Conservation (phyloP, 2,888 invertebrate species). For the Pollenia angustigena region DNA sequence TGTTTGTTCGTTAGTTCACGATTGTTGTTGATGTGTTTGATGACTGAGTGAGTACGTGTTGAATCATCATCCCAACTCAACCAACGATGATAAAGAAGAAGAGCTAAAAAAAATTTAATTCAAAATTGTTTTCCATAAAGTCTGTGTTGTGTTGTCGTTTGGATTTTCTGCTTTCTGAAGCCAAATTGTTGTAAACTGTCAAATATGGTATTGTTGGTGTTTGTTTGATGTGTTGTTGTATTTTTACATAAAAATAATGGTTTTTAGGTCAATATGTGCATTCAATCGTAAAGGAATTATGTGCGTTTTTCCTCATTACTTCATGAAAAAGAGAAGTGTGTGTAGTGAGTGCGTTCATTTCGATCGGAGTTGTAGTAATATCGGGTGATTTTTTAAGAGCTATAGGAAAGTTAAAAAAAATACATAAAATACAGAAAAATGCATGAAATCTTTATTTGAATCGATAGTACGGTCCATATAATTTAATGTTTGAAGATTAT, state of each 20-base stretch:
- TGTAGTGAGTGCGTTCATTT: constrained; percentile 6
- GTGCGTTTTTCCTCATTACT: constrained; percentile 17
- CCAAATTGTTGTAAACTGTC: constrained; percentile 53
- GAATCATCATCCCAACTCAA: constrained; percentile 52
- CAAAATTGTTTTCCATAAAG: constrained; percentile 50
- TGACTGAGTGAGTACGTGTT: constrained; percentile 47
- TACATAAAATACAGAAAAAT: too few relatives aligned
- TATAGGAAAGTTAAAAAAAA: too few relatives aligned
- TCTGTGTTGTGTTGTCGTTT: not conserved
- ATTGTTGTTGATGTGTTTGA: constrained; percentile 18
- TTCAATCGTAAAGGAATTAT: constrained; percentile 61
- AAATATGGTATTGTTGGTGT: constrained; percentile 49
- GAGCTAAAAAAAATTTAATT: constrained; percentile 18
- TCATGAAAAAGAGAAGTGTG: not conserved
- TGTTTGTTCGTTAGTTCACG: constrained; percentile 29
- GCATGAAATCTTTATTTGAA: too few relatives aligned
- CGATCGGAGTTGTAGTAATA: constrained; percentile 28
- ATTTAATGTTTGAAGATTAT: too few relatives aligned
- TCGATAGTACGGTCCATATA: too few relatives aligned
- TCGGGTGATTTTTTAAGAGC: too few relatives aligned
- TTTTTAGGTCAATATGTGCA: constrained; percentile 73
- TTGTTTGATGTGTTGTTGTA: not conserved
- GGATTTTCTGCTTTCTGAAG: constrained; percentile 43
- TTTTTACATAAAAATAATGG: constrained; percentile 1
- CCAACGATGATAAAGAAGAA: not conserved